phyloP scores from a whole-genome alignment of 2,888 invertebrate species.

The Apocheima hispidaria region DNA sequence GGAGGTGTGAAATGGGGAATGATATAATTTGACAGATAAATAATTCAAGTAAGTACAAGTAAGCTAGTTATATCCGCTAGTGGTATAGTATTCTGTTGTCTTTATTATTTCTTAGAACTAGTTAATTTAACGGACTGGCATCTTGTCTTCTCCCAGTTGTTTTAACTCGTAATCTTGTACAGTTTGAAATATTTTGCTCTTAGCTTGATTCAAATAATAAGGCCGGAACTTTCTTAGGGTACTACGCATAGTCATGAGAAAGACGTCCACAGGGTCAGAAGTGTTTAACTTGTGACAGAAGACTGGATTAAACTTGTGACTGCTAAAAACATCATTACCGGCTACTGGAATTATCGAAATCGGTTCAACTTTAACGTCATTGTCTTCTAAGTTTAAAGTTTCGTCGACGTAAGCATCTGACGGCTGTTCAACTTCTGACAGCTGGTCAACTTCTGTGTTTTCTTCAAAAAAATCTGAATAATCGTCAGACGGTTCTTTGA shows the following conservation, averaged over 20 bases:
- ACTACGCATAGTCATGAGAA: conserved; percentile 71
- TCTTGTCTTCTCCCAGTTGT: conserved; percentile 48
- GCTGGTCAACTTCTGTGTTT: conserved; percentile 56
- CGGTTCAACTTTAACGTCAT: conserved; percentile 47
- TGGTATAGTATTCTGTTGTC: too few relatives aligned
- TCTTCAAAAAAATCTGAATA: conserved; percentile 61
- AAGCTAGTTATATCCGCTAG: too few relatives aligned
- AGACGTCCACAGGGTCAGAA: conserved; percentile 72
- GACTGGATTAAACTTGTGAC: not conserved
- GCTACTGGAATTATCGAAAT: conserved; percentile 48
- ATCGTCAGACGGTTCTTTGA: conserved; percentile 50
- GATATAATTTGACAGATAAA: not conserved
- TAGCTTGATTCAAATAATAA: conserved; percentile 76
- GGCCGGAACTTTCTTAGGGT: conserved; percentile 73
- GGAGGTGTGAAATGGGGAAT: not conserved
- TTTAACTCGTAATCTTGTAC: conserved; percentile 78
- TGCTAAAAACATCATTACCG: conserved; percentile 44
- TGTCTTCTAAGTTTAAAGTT: conserved; percentile 54
- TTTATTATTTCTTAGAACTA: not conserved
- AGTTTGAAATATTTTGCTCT: conserved; percentile 77
- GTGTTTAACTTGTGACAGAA: conserved; percentile 21
- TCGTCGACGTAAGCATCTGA: conserved; percentile 58
- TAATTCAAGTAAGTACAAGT: too few relatives aligned
- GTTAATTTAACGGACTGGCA: not conserved
- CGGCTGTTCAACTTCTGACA: conserved; percentile 57